Percentiles rank a stretch among this genome's conserved stretches.
phyloP scores from a whole-genome alignment of 2,888 invertebrate species.

The Brassicogethes aeneus region DNA sequence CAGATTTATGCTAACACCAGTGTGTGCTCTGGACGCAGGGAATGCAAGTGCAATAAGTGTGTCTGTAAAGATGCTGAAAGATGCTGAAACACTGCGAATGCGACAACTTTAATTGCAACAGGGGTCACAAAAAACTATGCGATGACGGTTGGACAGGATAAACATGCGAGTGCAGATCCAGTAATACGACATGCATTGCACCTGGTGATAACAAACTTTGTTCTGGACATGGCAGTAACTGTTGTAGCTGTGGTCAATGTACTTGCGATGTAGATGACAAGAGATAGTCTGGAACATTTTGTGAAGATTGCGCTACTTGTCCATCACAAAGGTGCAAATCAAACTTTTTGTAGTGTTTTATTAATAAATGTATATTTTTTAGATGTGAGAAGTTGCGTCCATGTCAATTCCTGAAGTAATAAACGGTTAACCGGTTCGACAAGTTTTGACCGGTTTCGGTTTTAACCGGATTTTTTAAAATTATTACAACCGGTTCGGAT shows the following conservation, averaged over 20 bases:
- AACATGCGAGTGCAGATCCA: neutral
- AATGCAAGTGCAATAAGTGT: neutral
- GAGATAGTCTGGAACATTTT: neutral
- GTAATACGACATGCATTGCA: too few species aligned
- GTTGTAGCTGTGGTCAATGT: neutral
- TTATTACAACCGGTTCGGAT: too few species aligned
- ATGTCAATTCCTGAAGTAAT: too few species aligned
- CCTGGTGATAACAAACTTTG: neutral
- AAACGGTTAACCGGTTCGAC: too few species aligned
- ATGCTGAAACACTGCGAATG: neutral
- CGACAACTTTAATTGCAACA: neutral
- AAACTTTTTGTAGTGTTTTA: neutral
- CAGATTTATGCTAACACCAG: neutral
- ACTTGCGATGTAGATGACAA: neutral
- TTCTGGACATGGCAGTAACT: neutral
- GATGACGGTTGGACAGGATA: neutral
- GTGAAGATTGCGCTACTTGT: neutral
- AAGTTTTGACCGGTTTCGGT: too few species aligned
- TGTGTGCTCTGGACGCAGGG: neutral
- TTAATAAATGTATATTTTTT: too few species aligned
- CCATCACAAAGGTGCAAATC: neutral
- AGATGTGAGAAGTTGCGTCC: conserved; percentile 57
- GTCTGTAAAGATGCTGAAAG: neutral
- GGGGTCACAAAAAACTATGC: neutral
- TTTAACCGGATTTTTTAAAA: too few species aligned